These are phyloP conservation scores for Elephantulus edwardii DNA, from an alignment of 2,113 vertebrate genomes.

Conservation along the genomic window DNA sequence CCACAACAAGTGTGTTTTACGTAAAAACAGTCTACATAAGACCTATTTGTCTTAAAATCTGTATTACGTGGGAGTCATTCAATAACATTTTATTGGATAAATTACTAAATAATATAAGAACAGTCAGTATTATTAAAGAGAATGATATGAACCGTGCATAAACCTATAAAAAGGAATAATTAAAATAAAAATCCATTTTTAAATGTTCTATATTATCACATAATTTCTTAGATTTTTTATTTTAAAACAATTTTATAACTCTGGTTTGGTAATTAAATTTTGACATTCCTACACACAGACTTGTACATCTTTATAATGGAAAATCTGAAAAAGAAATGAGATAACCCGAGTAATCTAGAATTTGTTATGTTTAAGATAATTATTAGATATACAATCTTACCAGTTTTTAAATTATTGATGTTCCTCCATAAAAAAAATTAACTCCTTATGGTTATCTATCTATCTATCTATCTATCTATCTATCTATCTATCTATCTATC, in stretches of 20 bases:
- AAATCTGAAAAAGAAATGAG: not conserved
- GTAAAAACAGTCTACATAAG: not conserved
- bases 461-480: too few relatives aligned
- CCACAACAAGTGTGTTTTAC: not conserved
- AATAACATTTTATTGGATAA: not conserved
- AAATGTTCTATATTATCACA: not conserved
- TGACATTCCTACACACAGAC: not conserved
- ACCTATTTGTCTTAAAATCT: not conserved
- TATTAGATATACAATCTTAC: not conserved
- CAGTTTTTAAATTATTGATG: not conserved
- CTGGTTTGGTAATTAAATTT: not conserved
- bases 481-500: too few relatives aligned
- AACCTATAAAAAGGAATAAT: not conserved
- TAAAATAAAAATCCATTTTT: not conserved
- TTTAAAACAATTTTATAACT: not conserved
- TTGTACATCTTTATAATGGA: not conserved
- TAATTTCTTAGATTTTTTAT: not conserved
- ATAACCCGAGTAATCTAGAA: not conserved
- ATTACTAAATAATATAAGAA: not conserved
- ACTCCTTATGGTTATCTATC: not conserved
- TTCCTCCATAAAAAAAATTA: not conserved
- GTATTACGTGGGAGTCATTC: not conserved
- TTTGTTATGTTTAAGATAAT: not conserved
- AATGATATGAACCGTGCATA: not conserved
- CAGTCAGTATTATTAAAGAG: not conserved